A percentile compares a stretch with the other conserved stretches of the same genome.
Evolutionary conservation across 2,113 vertebrate genomes (phyloP).

Genomic region (Jaculus jaculus): DNA sequence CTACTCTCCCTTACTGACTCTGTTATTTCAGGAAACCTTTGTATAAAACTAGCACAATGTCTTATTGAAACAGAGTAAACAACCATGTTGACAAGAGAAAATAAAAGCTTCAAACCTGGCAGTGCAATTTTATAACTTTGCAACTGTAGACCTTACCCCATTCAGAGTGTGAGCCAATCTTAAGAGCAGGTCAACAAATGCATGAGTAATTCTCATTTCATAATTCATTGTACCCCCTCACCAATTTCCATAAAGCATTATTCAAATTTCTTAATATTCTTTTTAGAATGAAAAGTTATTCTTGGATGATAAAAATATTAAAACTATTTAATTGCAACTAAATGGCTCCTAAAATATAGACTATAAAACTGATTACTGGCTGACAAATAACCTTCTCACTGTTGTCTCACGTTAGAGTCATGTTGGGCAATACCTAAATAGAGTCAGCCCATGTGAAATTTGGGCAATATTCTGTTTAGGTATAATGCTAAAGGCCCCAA

Average conservation of each 20-base stretch:
- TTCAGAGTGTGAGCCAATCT: background rate
- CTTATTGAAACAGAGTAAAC: background rate
- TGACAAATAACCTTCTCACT: background rate
- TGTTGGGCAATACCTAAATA: background rate
- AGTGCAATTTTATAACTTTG: slow-evolving; percentile 15
- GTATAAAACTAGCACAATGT: background rate
- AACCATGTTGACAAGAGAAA: background rate
- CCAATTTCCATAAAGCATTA: background rate
- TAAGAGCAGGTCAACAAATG: background rate
- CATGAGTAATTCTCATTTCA: background rate
- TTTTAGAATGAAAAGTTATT: background rate
- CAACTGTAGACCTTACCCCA: background rate
- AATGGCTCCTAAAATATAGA: background rate
- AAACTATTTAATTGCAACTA: slow-evolving; percentile 19
- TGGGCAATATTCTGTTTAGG: background rate
- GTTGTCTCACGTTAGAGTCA: background rate
- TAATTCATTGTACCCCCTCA: background rate
- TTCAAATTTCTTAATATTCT: slow-evolving; percentile 13
- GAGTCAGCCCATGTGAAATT: background rate
- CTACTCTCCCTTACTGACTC: background rate
- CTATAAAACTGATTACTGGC: background rate
- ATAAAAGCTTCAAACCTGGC: background rate
- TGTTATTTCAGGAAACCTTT: background rate
- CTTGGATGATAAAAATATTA: background rate
- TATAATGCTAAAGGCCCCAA: background rate